Base-by-base conservation (phyloP, 53 echinoderm and acorn worm genomes). In the Actinopyga echinites region DNA sequence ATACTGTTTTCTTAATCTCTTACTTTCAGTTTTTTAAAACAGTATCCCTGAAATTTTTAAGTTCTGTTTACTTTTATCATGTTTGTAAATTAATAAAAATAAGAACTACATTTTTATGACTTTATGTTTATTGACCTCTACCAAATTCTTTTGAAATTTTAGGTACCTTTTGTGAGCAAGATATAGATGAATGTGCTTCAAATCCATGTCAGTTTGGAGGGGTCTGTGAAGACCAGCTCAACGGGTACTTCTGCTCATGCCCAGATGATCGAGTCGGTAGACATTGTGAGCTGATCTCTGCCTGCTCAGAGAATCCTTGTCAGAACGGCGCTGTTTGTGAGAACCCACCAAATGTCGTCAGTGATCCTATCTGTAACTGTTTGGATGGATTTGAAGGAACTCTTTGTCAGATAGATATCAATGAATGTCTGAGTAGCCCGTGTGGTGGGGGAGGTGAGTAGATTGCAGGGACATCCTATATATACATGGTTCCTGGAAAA, bases 271-370 rank as follows among this genome's bases (percentile, higher is more conserved):
- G 94, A 42, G 94, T 92, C 2, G 99, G 99, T 3, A 40, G 61
- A 4, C 75, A 53, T 57, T 99, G 99, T 43, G 92, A 99, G 61
- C 82, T 90, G 49, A 66, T 74, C 64, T 95, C 99, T 0, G 78
- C 83, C 25, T 99, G 99, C 75, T 64, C 84, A 30, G 75, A 86
- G 82, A 95, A 95, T 55, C 94, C 92, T 0, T 99, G 99, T 79
- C 78, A n/a, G 74, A 95, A 99, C 57, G 91, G 99, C 1, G 99
- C 94, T 0, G 73, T 92, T 21, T 99, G 99, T 56, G 89, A 64
- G 15, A 82, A 88, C 57, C 89, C 91, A 13, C 74, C 84, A 8
- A 66, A 38, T 8, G 82, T 57, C 5, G n/a, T 69, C 4, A 86
- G 84, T 30, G 83, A 43, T 20, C 90, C 92, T 10, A 89, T 82